These are phyloP conservation scores for Gryon sp. DNA, from an alignment of 1,140 invertebrate species.

Conservation along the genomic window DNA sequence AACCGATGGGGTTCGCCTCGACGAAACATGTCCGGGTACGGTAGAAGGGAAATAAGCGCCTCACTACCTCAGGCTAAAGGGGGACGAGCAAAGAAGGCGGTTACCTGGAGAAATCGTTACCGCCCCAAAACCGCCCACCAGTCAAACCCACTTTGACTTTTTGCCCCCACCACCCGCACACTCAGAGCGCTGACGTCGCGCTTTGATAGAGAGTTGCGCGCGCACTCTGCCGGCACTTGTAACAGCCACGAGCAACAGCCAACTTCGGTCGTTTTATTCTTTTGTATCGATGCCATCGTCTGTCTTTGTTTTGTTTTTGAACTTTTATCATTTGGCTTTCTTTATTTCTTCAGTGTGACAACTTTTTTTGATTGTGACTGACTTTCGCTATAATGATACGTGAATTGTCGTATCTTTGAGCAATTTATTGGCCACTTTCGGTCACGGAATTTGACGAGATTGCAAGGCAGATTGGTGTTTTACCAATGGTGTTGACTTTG, in stretches of 20 bases:
- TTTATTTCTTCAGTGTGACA: constrained; percentile 2
- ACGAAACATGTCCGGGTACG: constrained; percentile 61
- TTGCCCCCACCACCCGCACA: constrained; percentile 12
- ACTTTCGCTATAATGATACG: no score
- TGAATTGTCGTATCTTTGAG: no score
- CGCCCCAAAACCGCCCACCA: constrained; percentile 74
- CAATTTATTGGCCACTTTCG: no score
- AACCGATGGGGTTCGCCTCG: constrained; percentile 65
- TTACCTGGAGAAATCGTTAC: constrained; percentile 64
- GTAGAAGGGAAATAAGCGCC: constrained; percentile 65
- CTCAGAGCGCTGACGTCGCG: constrained; percentile 19
- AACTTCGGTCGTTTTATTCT: constrained; percentile 15
- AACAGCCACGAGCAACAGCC: constrained; percentile 46
- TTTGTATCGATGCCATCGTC: no score
- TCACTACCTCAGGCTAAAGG: constrained; percentile 72
- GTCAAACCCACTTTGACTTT: constrained; percentile 56
- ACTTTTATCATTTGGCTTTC: constrained; percentile 14
- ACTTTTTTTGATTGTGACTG: no score
- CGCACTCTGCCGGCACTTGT: constrained; percentile 59
- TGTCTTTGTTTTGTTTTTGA: constrained; percentile 2
- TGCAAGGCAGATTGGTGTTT: no score
- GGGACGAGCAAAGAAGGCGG: constrained; percentile 73
- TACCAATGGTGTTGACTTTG: no score
- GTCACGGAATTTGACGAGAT: no score
- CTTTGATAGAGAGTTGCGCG: constrained; percentile 72